Conservation (phyloP, 2,113 vertebrate genomes). For the Cinclus mexicanus region DNA sequence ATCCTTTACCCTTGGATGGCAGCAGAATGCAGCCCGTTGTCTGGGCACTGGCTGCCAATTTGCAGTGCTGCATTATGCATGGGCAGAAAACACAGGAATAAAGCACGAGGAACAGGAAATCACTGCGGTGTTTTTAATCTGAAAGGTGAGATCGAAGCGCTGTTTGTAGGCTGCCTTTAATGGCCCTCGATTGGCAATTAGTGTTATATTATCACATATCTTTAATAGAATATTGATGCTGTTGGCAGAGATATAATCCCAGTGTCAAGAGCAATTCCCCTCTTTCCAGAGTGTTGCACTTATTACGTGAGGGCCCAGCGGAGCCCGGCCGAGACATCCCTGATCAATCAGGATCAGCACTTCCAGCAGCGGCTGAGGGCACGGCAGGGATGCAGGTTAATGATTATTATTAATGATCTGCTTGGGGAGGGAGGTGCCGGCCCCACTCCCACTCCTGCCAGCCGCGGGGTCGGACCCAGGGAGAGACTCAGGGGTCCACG, state of each 20-base stretch:
- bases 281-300: not conserved
- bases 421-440: not conserved
- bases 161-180: constrained; percentile 29
- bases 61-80: constrained; percentile 57
- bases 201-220: constrained; percentile 50
- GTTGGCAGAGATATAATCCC: constrained; percentile 56
- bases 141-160: constrained; percentile 49
- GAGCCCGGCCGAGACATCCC: constrained; percentile 8
- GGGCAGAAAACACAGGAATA: constrained; percentile 11
- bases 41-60: constrained; percentile 26
- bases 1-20: not conserved
- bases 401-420: not conserved
- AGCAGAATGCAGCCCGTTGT: constrained; percentile 47
- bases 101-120: constrained; percentile 57
- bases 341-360: constrained; percentile 13
- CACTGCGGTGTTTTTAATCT: constrained; percentile 34
- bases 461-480: accelerated
- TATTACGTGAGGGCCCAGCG: not conserved
- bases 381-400: not conserved
- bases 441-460: not conserved
- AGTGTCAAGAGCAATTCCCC: constrained; percentile 57
- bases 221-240: constrained; percentile 69
- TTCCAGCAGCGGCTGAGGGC: not conserved
- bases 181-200: constrained; percentile 58
- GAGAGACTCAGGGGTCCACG: not conserved